Percentiles rank a stretch among this genome's conserved stretches.
Evolutionary conservation across 2,888 invertebrate species (phyloP).

Genomic region (Gandaritis pyraliata): DNA sequence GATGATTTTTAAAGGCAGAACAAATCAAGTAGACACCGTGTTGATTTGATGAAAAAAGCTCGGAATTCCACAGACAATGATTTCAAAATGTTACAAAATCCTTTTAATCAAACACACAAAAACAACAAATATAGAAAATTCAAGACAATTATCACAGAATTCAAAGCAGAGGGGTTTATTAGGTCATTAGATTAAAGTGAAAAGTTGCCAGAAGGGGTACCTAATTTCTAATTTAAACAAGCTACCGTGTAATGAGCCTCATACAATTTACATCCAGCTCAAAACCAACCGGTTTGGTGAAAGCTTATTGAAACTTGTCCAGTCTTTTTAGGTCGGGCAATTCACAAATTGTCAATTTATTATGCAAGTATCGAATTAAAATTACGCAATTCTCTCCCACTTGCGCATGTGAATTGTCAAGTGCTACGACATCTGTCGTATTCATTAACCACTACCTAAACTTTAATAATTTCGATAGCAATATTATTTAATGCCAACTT

Average conservation of each 20-base stretch:
- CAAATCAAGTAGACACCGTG: too few species aligned
- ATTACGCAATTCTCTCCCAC: constrained; percentile 39
- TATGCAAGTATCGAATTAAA: constrained; percentile 40
- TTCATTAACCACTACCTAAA: background rate
- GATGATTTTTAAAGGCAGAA: too few species aligned
- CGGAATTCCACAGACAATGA: too few species aligned
- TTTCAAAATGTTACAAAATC: too few species aligned
- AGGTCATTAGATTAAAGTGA: too few species aligned
- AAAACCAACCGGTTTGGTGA: constrained; percentile 48
- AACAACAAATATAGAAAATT: too few species aligned
- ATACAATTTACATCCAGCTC: constrained; percentile 40
- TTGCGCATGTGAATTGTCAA: constrained; percentile 8
- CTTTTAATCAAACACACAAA: too few species aligned
- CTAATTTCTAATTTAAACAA: constrained; percentile 25
- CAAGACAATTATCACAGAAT: too few species aligned
- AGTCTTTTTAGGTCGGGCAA: constrained; percentile 46
- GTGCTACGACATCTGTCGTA: constrained; percentile 3
- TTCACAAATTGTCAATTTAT: constrained; percentile 47
- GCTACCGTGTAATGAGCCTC: constrained; percentile 41
- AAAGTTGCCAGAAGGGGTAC: constrained; percentile 9
- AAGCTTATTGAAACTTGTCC: constrained; percentile 50
- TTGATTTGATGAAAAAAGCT: too few species aligned
- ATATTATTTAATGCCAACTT: background rate
- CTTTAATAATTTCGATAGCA: constrained; percentile 9
- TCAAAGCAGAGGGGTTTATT: too few species aligned